Percentiles rank a stretch among this genome's conserved stretches.
These are phyloP conservation scores for Castor canadensis DNA, from an alignment of 2,113 vertebrate genomes.

Conservation along the genomic window DNA sequence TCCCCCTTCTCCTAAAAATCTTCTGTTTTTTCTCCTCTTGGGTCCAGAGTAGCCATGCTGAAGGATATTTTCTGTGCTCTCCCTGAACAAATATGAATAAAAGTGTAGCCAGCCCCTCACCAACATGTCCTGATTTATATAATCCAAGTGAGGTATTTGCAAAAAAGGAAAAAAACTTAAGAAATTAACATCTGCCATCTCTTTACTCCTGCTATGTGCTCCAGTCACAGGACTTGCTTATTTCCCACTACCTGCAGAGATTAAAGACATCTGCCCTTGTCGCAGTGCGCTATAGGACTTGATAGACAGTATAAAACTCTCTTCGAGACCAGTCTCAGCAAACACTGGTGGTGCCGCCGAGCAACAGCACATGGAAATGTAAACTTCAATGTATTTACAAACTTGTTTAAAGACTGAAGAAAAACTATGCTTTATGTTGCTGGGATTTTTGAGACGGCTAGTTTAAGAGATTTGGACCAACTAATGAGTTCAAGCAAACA, in stretches of 20 bases:
- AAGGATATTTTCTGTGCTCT: constrained; percentile 82
- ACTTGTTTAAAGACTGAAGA: constrained; percentile 81
- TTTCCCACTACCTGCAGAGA: too few relatives aligned
- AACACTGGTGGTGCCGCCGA: constrained; percentile 77
- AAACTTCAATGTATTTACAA: constrained; percentile 87
- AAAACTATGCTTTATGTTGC: constrained; percentile 83
- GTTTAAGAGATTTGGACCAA: constrained; percentile 77
- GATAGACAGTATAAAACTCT: constrained; percentile 72
- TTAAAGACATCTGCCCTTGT: too few relatives aligned
- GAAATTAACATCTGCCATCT: constrained; percentile 50
- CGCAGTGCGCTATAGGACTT: constrained; percentile 49
- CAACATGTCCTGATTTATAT: constrained; percentile 85
- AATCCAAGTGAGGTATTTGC: constrained; percentile 88
- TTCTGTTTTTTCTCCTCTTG: constrained; percentile 77
- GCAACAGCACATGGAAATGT: constrained; percentile 82
- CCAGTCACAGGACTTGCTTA: constrained; percentile 74
- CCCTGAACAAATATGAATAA: constrained; percentile 87
- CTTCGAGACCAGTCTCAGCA: constrained; percentile 77
- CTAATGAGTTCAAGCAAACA: constrained; percentile 78
- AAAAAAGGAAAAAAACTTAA: constrained; percentile 71
- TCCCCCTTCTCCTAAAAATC: constrained; percentile 80
- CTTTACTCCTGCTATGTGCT: constrained; percentile 58
- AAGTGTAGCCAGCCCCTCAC: constrained; percentile 84
- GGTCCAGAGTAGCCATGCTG: constrained; percentile 77
- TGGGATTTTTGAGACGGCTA: constrained; percentile 81